Conservation (phyloP, 1,140 invertebrate genomes). For the Globodera ellingtonae region DNA sequence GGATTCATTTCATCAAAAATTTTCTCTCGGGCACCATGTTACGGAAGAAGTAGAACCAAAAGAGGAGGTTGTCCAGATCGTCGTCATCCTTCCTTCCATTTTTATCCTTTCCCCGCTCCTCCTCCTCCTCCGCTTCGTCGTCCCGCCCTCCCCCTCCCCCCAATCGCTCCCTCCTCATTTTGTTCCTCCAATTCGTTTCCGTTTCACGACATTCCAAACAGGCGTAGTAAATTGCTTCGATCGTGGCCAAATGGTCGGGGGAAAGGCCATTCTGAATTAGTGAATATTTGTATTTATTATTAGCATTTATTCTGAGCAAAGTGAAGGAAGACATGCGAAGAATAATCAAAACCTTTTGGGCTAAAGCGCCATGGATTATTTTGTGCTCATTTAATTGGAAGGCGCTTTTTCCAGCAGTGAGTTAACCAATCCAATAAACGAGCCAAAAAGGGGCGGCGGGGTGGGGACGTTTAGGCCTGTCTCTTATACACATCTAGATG, state of each 20-base stretch:
- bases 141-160: slow-evolving; percentile 10
- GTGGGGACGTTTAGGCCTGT: neutral
- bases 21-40: slow-evolving; percentile 1
- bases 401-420: too few species aligned
- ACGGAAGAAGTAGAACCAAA: slow-evolving; percentile 58
- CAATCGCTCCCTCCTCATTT: neutral
- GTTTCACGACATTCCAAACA: slow-evolving; percentile 47
- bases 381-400: too few species aligned
- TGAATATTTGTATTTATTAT: neutral
- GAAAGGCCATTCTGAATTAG: slow-evolving; percentile 45
- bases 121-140: neutral
- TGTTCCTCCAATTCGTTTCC: neutral
- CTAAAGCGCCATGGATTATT: too few species aligned
- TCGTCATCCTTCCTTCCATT: slow-evolving; percentile 18
- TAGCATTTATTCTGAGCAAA: too few species aligned
- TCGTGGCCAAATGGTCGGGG: slow-evolving; percentile 56
- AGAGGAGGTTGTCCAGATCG: slow-evolving; percentile 59
- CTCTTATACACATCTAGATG: too few species aligned
- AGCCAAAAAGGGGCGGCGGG: neutral
- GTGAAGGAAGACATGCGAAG: too few species aligned
- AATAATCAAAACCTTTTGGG: too few species aligned
- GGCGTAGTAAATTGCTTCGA: slow-evolving; percentile 64
- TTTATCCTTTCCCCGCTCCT: neutral
- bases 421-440: too few species aligned
- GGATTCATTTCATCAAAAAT: neutral